Base-by-base conservation (phyloP, 2,113 vertebrate species). In the Morone saxatilis region DNA sequence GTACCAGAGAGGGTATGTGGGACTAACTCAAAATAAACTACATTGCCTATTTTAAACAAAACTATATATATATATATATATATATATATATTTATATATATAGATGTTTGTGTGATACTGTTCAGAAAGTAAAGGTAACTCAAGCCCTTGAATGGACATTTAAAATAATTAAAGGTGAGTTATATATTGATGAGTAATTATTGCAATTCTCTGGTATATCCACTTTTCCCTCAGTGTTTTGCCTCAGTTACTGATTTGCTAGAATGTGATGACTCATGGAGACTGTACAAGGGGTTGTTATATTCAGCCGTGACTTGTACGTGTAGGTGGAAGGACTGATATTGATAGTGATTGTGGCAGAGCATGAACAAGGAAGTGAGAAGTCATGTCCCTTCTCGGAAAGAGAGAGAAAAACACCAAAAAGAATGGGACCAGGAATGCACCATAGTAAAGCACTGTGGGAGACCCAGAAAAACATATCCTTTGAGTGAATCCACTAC, bases 401-500 rank as follows among this genome's bases (percentile, higher is more conserved):
- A 19, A 50, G 3, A 56, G 65, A 59, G 7, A 51, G 51, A 59
- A 66, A 68, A 57, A 63, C 41, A 67, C 45, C 22, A 31, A 38
- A 7, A 16, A 61, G 47, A 69, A 70, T 7, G n/a, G 25, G 20
- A 66, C 13, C 19, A 53, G 31, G 6, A 31, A n/a, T 25, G 16
- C 22, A 53, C 31, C n/a, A 57, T 60, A 38, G 17, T 16, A 47
- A 19, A 73, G 54, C 65, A 5, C 20, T 69, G 62, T 43, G 51
- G 53, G 17, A 60, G 76, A 63, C 48, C 59, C 8, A 48, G 12
- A 71, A 62, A 56, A 50, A 83, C 53, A 20, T 40, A 12, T 78
- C 75, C 66, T 85, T 38, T 69, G 63, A 76, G 59, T 75, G 71
- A 71, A 80, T 85, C 72, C 72, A 69, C 74, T 85, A 78, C 79